phyloP scores from a whole-genome alignment of 2,888 invertebrate species.

The Euplexia lucipara region DNA sequence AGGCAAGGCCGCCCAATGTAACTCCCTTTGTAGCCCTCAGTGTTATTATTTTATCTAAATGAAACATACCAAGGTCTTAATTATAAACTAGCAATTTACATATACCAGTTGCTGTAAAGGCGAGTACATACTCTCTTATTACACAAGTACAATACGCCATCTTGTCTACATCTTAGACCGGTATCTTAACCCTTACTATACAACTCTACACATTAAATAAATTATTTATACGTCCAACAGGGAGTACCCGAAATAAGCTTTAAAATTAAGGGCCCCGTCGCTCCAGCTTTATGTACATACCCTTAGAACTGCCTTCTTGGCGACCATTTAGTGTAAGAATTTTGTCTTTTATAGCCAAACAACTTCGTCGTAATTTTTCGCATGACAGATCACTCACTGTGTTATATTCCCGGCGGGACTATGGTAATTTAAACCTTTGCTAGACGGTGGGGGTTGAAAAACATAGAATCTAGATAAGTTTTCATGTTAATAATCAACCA shows the following conservation, averaged over 20 bases:
- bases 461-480: conserved; percentile 7
- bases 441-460: conserved; percentile 15
- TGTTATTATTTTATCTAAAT: too few species aligned
- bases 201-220: conserved; percentile 62
- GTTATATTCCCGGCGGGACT: conserved; percentile 43
- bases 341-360: conserved; percentile 68
- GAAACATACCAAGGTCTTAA: too few species aligned
- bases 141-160: conserved; percentile 2
- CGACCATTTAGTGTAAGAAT: conserved; percentile 62
- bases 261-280: conserved; percentile 60
- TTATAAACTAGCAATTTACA: not conserved
- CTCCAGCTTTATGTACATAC: conserved; percentile 56
- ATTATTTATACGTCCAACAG: conserved; percentile 60
- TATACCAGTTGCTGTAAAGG: not conserved
- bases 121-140: conserved; percentile 12
- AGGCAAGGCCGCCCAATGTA: too few species aligned
- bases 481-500: not conserved
- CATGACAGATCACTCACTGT: conserved; percentile 66
- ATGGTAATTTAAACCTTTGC: conserved; percentile 38
- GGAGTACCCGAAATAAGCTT: conserved; percentile 65
- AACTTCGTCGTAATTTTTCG: conserved; percentile 70
- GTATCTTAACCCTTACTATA: conserved; percentile 30
- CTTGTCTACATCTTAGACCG: conserved; percentile 17
- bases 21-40: too few species aligned
- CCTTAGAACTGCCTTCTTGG: conserved; percentile 52